These are phyloP conservation scores for Parapristionchus giblindavisi DNA, from an alignment of 2,888 invertebrate species.

Conservation along the genomic window DNA sequence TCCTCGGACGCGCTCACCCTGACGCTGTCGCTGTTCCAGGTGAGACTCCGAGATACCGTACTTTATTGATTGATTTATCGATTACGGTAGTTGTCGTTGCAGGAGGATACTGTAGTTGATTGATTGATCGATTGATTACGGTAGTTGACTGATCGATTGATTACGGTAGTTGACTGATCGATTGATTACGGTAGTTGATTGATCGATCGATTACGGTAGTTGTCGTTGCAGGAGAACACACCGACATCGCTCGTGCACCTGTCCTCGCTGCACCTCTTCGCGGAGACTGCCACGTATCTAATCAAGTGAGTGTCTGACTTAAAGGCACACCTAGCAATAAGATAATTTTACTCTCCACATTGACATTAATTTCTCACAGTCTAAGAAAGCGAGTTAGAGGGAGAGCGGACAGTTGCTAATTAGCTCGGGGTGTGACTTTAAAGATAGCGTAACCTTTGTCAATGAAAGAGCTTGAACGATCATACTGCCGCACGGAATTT, in stretches of 20 bases:
- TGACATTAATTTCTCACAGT: no score
- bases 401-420: no score
- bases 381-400: no score
- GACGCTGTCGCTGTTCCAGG: slow-evolving; percentile 11
- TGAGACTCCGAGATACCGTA: background rate
- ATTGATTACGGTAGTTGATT: no score
- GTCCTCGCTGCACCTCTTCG: slow-evolving; percentile 89
- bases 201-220: no score
- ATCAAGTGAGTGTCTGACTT: slow-evolving; percentile 79
- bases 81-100: background rate
- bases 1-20: background rate
- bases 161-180: no score
- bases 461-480: no score
- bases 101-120: background rate
- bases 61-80: background rate
- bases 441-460: no score
- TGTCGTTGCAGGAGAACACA: slow-evolving; percentile 9
- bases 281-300: slow-evolving; percentile 93
- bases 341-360: background rate
- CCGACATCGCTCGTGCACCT: slow-evolving; percentile 81
- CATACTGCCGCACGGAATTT: no score
- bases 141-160: no score
- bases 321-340: no score
- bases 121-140: background rate
- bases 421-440: no score